These are phyloP conservation scores for Torymus aiolomorphi DNA, from an alignment of 2,888 invertebrate species.

Conservation along the genomic window DNA sequence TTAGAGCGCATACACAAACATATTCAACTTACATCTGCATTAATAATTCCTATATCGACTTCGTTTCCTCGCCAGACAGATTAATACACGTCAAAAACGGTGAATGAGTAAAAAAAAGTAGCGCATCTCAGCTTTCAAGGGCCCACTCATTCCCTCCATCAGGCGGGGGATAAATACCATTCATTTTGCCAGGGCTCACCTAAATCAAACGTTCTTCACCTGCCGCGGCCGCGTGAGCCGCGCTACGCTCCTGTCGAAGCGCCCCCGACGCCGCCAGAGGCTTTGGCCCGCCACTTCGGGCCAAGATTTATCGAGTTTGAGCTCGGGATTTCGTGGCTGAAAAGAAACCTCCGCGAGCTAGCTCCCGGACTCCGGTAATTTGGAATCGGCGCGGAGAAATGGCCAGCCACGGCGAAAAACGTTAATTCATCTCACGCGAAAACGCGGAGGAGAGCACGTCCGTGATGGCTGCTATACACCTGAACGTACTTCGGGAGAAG, in stretches of 20 bases:
- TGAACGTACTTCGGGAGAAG: too few relatives aligned
- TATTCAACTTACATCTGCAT: too few relatives aligned
- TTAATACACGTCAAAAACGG: too few relatives aligned
- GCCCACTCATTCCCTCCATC: slow-evolving; percentile 16
- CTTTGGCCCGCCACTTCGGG: slow-evolving; percentile 6
- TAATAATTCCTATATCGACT: too few relatives aligned
- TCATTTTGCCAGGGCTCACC: slow-evolving; percentile 23
- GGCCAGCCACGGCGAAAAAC: slow-evolving; percentile 30
- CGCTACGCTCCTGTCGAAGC: not conserved
- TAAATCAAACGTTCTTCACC: slow-evolving; percentile 50
- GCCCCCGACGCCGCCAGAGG: not conserved
- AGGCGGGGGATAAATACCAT: slow-evolving; percentile 20
- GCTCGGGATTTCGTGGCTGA: slow-evolving; percentile 34
- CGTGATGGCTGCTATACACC: too few relatives aligned
- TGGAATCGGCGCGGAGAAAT: slow-evolving; percentile 27
- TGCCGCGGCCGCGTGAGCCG: not conserved
- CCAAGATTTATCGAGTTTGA: slow-evolving; percentile 47
- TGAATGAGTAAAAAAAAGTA: too few relatives aligned
- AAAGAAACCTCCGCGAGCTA: slow-evolving; percentile 17
- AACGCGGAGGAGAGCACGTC: not conserved
- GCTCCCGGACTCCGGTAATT: slow-evolving; percentile 21
- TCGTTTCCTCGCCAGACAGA: too few relatives aligned
- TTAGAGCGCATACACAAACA: too few relatives aligned
- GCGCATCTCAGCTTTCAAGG: too few relatives aligned
- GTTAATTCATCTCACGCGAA: slow-evolving; percentile 47